A percentile compares a stretch with the other conserved stretches of the same genome.
Evolutionary conservation across 1,140 invertebrate genomes (phyloP).

Genomic region (Phenacoccus solenopsis): DNA sequence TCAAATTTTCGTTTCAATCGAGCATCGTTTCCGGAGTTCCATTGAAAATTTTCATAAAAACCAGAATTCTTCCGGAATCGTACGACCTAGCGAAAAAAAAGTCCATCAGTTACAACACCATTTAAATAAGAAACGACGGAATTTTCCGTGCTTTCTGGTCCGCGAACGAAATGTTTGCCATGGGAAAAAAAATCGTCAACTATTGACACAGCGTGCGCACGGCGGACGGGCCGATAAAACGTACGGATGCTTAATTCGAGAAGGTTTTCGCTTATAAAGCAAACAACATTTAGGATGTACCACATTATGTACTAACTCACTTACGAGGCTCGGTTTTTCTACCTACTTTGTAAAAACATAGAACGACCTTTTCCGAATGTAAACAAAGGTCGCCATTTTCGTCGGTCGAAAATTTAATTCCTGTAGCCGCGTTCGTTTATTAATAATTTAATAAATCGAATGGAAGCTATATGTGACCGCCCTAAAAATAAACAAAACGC

Average conservation of each 20-base stretch:
- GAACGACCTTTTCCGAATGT: background rate
- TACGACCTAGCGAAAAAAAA: too few species aligned
- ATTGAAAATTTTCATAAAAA: too few species aligned
- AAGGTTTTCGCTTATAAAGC: background rate
- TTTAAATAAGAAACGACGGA: too few species aligned
- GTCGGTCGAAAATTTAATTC: background rate
- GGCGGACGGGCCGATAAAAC: background rate
- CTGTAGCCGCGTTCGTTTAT: background rate
- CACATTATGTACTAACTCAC: background rate
- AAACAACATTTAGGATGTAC: background rate
- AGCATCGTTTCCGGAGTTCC: too few species aligned
- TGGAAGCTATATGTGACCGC: background rate
- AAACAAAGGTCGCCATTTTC: background rate
- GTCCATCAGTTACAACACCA: too few species aligned
- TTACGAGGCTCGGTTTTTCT: background rate
- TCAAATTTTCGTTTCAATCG: too few species aligned
- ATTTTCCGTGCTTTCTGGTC: too few species aligned
- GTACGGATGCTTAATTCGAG: conserved; percentile 1
- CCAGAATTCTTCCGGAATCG: too few species aligned
- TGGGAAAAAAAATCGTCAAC: background rate
- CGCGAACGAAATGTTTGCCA: too few species aligned
- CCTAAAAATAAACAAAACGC: background rate
- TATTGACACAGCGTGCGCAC: background rate
- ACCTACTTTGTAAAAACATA: background rate
- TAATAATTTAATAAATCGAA: conserved; percentile 4